Evolutionary conservation across 2,113 vertebrate species (phyloP).

Genomic region (Macquaria ambigua): DNA sequence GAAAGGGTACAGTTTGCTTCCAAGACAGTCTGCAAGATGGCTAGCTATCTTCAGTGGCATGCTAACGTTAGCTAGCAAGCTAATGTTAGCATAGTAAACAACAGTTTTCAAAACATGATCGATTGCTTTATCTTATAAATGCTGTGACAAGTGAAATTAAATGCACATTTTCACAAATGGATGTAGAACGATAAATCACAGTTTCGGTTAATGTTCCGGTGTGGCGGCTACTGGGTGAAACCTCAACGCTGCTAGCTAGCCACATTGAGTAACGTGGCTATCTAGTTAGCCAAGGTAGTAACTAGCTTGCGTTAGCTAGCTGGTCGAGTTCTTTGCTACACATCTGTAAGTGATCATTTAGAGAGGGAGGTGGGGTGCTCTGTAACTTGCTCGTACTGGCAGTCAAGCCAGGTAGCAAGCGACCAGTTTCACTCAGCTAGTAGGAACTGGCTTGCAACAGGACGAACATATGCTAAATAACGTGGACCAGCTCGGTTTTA

Average conservation of each 20-base stretch:
- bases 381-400: slow-evolving; percentile 60
- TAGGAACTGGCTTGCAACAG: slow-evolving; percentile 27
- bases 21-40: slow-evolving; percentile 81
- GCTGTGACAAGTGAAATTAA: slow-evolving; percentile 37
- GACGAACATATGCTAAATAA: slow-evolving; percentile 18
- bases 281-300: slow-evolving; percentile 68
- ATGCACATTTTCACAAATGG: slow-evolving; percentile 27
- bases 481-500: slow-evolving; percentile 45
- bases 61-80: slow-evolving; percentile 77
- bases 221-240: slow-evolving; percentile 49
- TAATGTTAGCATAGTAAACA: slow-evolving; percentile 80
- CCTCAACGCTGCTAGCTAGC: slow-evolving; percentile 67
- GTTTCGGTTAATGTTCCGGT: slow-evolving; percentile 28
- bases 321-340: slow-evolving; percentile 66
- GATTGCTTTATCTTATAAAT: slow-evolving; percentile 49
- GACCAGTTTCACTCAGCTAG: slow-evolving; percentile 26
- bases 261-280: slow-evolving; percentile 80
- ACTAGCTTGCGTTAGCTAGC: slow-evolving; percentile 69
- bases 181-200: slow-evolving; percentile 18
- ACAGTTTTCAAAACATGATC: slow-evolving; percentile 54
- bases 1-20: slow-evolving; percentile 84
- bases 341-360: slow-evolving; percentile 86
- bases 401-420: slow-evolving; percentile 53
- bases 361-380: slow-evolving; percentile 60
- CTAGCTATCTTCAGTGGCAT: slow-evolving; percentile 75